Conservation (phyloP, 2,888 invertebrate genomes). For the Cetonia aurata region DNA sequence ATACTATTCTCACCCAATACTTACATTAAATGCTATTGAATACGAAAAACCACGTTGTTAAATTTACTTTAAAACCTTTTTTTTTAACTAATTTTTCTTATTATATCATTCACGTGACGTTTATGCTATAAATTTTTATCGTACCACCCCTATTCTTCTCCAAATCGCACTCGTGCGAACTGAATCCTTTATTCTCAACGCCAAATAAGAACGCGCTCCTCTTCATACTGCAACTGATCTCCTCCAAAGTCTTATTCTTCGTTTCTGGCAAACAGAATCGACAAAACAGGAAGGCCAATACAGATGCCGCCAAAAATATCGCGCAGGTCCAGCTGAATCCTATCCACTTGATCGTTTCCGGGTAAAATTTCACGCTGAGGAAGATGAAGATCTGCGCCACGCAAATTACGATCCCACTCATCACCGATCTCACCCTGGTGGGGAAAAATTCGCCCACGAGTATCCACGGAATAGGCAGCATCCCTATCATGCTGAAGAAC, state of each 20-base stretch:
- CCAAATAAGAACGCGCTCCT: conserved; percentile 61
- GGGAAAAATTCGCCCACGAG: conserved; percentile 82
- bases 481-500: conserved; percentile 80
- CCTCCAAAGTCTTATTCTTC: conserved; percentile 75
- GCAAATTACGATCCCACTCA: conserved; percentile 79
- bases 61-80: neutral
- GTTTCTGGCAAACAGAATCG: conserved; percentile 77
- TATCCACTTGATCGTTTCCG: conserved; percentile 70
- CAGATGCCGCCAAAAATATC: conserved; percentile 73
- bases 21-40: too few species aligned
- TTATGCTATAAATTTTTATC: conserved; percentile 1
- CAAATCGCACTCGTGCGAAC: conserved; percentile 9
- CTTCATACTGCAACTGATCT: conserved; percentile 76
- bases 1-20: too few species aligned
- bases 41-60: too few species aligned
- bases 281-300: conserved; percentile 74
- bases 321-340: conserved; percentile 76
- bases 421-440: conserved; percentile 75
- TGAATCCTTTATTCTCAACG: conserved; percentile 40
- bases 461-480: conserved; percentile 80
- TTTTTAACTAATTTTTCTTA: neutral
- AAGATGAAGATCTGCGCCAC: conserved; percentile 79
- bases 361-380: conserved; percentile 78
- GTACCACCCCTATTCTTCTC: conserved; percentile 15
- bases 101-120: neutral